Conservation (phyloP, 2,888 invertebrate genomes). For the Agrotis clavis region DNA sequence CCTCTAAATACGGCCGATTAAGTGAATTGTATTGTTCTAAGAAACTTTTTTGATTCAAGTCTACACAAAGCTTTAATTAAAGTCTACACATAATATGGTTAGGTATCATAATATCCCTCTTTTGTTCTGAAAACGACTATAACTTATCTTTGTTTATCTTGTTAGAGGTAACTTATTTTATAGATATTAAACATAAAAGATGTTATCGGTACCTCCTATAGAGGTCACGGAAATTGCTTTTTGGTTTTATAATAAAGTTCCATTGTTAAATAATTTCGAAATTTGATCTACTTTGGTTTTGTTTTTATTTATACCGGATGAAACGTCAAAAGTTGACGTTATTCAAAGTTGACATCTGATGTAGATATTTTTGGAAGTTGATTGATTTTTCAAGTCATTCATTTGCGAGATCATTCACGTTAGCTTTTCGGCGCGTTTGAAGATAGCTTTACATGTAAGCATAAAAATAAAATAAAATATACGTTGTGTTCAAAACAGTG, state of each 20-base stretch:
- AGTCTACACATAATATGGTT: conserved; percentile 24
- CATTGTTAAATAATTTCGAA: conserved; percentile 28
- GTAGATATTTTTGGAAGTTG: neutral
- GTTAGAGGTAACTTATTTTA: conserved; percentile 21
- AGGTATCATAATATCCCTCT: conserved; percentile 18
- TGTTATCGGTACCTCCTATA: conserved; percentile 51
- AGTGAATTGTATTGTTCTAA: too few relatives aligned
- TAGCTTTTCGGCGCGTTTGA: too few relatives aligned
- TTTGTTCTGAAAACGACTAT: conserved; percentile 39
- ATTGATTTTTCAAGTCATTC: conserved; percentile 1
- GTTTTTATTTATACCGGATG: neutral
- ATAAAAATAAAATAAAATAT: too few relatives aligned
- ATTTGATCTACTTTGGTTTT: conserved; percentile 4
- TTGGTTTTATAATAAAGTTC: conserved; percentile 27
- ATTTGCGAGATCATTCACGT: too few relatives aligned
- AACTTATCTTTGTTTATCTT: conserved; percentile 57
- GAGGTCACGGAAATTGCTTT: conserved; percentile 65
- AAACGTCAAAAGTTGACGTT: conserved; percentile 1
- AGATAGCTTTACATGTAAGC: too few relatives aligned
- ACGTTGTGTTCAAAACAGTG: too few relatives aligned
- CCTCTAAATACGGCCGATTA: too few relatives aligned
- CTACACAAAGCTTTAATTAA: conserved; percentile 8
- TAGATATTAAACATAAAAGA: conserved; percentile 64
- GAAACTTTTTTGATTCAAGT: neutral
- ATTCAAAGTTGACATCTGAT: too few relatives aligned